A percentile compares a stretch with the other conserved stretches of the same genome.
Evolutionary conservation across 2,113 vertebrate species (phyloP).

Genomic region (Aegithalos caudatus): DNA sequence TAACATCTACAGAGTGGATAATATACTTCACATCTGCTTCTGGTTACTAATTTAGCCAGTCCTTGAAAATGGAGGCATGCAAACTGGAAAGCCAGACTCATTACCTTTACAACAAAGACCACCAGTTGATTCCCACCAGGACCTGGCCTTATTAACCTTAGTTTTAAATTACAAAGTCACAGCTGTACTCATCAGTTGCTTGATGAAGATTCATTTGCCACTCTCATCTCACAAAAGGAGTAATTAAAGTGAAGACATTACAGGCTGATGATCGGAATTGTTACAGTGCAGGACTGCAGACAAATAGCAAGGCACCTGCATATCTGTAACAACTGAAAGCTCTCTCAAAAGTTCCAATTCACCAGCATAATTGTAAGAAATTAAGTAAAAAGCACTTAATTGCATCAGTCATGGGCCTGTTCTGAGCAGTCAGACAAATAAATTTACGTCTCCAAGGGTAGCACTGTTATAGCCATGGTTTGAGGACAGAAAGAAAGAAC

Average conservation of each 20-base stretch:
- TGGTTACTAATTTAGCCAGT: background rate
- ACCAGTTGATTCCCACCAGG: slow-evolving; percentile 45
- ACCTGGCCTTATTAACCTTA: slow-evolving; percentile 58
- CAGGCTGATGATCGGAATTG: background rate
- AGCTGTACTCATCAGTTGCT: slow-evolving; percentile 60
- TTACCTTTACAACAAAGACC: slow-evolving; percentile 25
- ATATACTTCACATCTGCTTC: background rate
- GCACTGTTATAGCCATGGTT: background rate
- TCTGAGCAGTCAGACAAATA: background rate
- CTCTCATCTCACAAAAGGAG: slow-evolving; percentile 38
- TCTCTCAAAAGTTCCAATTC: slow-evolving; percentile 29
- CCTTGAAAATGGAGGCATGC: background rate
- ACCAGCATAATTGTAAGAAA: background rate
- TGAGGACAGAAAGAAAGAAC: background rate
- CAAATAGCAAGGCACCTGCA: background rate
- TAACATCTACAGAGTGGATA: background rate
- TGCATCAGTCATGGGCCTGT: background rate
- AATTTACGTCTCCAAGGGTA: background rate
- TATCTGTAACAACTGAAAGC: background rate
- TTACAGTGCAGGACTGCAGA: background rate
- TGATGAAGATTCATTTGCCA: slow-evolving; percentile 66
- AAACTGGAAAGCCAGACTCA: slow-evolving; percentile 25
- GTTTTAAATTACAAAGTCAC: slow-evolving; percentile 64
- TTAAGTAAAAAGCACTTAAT: background rate
- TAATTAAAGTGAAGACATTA: slow-evolving; percentile 26